Percentiles rank a stretch among this genome's conserved stretches.
These are phyloP conservation scores for Hoplodrina blanda DNA, from an alignment of 2,888 invertebrate species.

Conservation along the genomic window DNA sequence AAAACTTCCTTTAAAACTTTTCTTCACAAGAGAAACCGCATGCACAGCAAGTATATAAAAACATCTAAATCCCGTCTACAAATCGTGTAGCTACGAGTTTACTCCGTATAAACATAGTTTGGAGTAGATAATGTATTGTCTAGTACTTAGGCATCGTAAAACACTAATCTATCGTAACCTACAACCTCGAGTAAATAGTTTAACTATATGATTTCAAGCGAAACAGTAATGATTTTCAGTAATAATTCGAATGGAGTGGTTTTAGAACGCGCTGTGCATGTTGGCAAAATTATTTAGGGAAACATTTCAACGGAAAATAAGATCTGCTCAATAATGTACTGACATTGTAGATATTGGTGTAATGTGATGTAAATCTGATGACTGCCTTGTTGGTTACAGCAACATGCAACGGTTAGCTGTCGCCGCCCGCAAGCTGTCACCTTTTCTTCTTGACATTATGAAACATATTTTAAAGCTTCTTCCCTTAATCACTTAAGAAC, in stretches of 20 bases:
- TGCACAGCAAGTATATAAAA: conserved; percentile 10
- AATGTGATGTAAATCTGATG: not conserved
- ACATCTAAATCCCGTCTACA: conserved; percentile 19
- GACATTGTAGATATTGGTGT: not conserved
- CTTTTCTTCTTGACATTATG: no score
- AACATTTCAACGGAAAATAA: conserved; percentile 24
- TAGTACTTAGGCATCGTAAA: conserved; percentile 49
- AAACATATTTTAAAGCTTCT: no score
- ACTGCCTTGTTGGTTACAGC: no score
- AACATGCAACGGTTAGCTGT: no score
- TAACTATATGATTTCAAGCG: conserved; percentile 42
- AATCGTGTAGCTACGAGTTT: conserved; percentile 20
- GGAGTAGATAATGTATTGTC: conserved; percentile 43
- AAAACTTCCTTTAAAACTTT: not conserved
- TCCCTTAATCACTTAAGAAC: no score
- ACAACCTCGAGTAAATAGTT: conserved; percentile 23
- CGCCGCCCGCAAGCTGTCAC: no score
- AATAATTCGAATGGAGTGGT: conserved; percentile 41
- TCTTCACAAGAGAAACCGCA: not conserved
- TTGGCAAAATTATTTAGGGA: conserved; percentile 47
- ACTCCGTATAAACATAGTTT: conserved; percentile 29
- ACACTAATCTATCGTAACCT: conserved; percentile 47
- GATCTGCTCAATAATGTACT: conserved; percentile 17
- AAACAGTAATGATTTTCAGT: conserved; percentile 44
- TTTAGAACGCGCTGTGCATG: conserved; percentile 18